These are phyloP conservation scores for Dysdera silvatica DNA, from an alignment of 1,140 invertebrate species.

Conservation along the genomic window DNA sequence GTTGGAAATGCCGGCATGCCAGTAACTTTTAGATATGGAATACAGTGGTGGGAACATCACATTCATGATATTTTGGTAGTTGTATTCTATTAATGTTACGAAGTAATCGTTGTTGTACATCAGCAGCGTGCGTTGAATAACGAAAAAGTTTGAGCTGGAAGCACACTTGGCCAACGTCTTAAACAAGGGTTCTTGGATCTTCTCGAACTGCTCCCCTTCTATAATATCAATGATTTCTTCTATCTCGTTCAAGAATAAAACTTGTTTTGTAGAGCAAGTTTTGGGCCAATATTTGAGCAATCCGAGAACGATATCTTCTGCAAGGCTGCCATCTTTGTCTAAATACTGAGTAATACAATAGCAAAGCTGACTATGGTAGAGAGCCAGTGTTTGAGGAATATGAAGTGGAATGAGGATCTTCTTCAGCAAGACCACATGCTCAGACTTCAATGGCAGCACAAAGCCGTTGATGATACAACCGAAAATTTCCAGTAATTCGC, in stretches of 20 bases:
- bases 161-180: constrained; percentile 50
- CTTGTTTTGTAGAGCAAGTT: constrained; percentile 51
- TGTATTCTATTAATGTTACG: background rate
- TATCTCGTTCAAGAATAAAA: constrained; percentile 52
- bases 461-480: constrained; percentile 47
- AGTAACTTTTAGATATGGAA: background rate
- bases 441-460: constrained; percentile 41
- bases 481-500: constrained; percentile 51
- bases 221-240: constrained; percentile 53
- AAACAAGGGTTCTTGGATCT: constrained; percentile 51
- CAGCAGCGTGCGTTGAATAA: background rate
- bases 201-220: constrained; percentile 51
- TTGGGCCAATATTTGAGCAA: constrained; percentile 53
- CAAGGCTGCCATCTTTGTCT: constrained; percentile 48
- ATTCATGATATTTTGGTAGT: background rate
- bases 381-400: constrained; percentile 38
- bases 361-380: constrained; percentile 44
- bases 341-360: constrained; percentile 53
- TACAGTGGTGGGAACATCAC: constrained; percentile 9
- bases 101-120: constrained; percentile 14
- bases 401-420: constrained; percentile 48
- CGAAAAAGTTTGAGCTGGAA: no score
- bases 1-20: constrained; percentile 2
- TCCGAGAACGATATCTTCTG: constrained; percentile 45
- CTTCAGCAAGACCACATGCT: constrained; percentile 42